Percentiles rank a stretch among this genome's conserved stretches.
Evolutionary conservation across 2,113 vertebrate genomes (phyloP).

Genomic region (Ramphastos sulfuratus): DNA sequence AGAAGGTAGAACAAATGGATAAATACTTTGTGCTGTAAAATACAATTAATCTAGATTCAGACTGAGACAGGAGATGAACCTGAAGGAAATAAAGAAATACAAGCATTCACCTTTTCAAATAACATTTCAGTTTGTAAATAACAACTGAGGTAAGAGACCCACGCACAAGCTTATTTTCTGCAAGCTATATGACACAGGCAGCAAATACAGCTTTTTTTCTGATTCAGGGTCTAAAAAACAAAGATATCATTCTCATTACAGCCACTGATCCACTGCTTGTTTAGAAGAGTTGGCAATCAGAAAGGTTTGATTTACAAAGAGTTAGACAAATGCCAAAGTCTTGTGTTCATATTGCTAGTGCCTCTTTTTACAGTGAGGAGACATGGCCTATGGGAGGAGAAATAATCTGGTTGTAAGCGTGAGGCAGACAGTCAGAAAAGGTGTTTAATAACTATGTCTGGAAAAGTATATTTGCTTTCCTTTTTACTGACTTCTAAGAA

Average conservation of each 20-base stretch:
- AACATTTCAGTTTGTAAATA: background rate
- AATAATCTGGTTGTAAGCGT: background rate
- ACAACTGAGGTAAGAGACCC: background rate
- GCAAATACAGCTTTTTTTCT: background rate
- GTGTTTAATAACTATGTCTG: background rate
- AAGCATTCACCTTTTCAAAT: background rate
- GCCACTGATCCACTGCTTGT: background rate
- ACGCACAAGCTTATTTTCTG: background rate
- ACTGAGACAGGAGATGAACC: background rate
- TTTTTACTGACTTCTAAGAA: background rate
- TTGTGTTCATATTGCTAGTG: background rate
- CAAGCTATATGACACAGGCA: background rate
- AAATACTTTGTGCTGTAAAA: slow-evolving; percentile 33
- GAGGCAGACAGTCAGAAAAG: background rate
- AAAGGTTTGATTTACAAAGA: background rate
- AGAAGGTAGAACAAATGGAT: slow-evolving; percentile 28
- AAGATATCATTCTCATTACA: background rate
- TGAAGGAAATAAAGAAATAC: slow-evolving; percentile 7
- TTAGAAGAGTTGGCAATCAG: background rate
- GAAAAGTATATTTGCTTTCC: background rate
- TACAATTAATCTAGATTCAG: background rate
- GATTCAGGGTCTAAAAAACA: background rate
- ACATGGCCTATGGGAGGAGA: background rate
- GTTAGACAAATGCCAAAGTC: background rate
- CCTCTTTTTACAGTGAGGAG: background rate